phyloP scores from a whole-genome alignment of 2,113 vertebrate species.

The Cricetomys ansorgei region DNA sequence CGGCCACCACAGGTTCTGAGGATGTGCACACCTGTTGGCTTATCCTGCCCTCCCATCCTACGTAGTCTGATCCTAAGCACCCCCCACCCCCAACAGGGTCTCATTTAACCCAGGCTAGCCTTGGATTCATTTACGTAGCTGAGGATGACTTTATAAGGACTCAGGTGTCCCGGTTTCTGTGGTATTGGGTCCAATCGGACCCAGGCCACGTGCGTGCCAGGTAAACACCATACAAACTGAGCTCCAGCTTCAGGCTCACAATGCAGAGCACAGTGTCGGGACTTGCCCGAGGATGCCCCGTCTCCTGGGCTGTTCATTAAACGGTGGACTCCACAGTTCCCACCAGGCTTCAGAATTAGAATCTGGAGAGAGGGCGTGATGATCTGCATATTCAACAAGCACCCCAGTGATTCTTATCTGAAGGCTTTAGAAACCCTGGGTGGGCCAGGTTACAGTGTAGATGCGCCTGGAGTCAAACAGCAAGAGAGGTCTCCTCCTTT shows the following conservation, averaged over 20 bases:
- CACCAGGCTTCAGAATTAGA: not conserved
- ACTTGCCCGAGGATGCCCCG: not conserved
- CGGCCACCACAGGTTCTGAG: fast-evolving
- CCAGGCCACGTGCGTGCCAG: too few species aligned
- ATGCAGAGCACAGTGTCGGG: not conserved
- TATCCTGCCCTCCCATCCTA: not conserved
- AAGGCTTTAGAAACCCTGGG: not conserved
- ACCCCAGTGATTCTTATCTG: not conserved
- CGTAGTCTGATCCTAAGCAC: not conserved
- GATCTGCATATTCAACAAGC: conserved; percentile 16
- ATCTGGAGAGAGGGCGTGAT: not conserved
- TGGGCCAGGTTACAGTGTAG: not conserved
- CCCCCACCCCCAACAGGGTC: not conserved
- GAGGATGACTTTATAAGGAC: not conserved
- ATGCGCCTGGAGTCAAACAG: not conserved
- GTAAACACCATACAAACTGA: too few species aligned
- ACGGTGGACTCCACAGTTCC: not conserved
- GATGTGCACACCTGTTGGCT: not conserved
- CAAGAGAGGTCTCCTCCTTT: not conserved
- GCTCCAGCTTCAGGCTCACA: too few species aligned
- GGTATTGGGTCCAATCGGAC: not conserved
- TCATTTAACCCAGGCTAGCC: not conserved
- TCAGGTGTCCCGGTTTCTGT: not conserved
- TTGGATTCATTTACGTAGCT: not conserved
- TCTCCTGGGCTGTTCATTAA: not conserved